Base-by-base conservation (phyloP, 2,113 vertebrate species). In the Rhineura floridana region DNA sequence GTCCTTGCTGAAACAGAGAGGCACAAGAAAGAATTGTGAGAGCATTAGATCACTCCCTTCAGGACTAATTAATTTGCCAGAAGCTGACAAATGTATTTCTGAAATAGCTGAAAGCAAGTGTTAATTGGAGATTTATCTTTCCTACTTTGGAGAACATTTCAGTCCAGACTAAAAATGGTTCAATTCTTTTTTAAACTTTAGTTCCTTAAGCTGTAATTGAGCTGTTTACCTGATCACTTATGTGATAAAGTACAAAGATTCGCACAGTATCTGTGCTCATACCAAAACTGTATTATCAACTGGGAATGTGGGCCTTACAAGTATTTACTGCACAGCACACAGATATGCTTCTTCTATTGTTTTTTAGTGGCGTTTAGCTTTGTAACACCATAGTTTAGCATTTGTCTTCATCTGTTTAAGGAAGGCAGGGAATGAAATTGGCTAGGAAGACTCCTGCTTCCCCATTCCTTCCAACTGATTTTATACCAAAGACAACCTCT, bases 101-200 rank as follows among this genome's bases (percentile, higher is more conserved):
- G 90, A 94, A 93, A 93, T 77, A 88, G 87, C 91, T 91, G 65
- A 81, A 93, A 91, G 87, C 89, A 93, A 94, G 90, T 92, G 87
- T 95, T 93, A 95, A 93, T 88, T 89, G 65, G 84, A 92, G 87
- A 94, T 92, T 95, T 93, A 92, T 93, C 84, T 93, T 89, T 92
- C 78, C 84, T 87, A 88, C 79, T 90, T 92, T 73, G 87, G 70
- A 90, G 87, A 93, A 93, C 39, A 85, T 92, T 87, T 90, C 46
- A 92, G 86, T 63, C 15, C 36, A 92, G 93, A 92, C 23, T 33
- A 92, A 91, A 85, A 67, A 44, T 88, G 79, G 85, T 94, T 94
- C 73, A 65, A 42, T 12, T 87, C 95, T 67, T 48, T 80, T 80
- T 89, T 72, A 87, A 80, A 44, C 76, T 88, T n/a, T 36, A 90